Conservation (phyloP, 1,140 invertebrate genomes). For the Drosophila asahinai region DNA sequence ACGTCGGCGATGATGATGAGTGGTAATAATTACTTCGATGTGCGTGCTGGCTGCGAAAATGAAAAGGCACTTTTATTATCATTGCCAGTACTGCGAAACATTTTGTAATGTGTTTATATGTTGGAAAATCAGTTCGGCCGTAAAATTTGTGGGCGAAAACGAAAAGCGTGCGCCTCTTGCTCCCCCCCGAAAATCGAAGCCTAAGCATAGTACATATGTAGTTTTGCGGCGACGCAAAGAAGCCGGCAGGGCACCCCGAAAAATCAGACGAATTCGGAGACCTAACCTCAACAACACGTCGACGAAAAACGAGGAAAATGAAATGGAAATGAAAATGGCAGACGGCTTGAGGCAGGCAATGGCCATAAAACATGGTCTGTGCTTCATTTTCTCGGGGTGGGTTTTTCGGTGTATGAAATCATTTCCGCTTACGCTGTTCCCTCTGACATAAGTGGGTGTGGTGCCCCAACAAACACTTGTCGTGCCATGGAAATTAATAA, state of each 20-base stretch:
- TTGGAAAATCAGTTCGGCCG: constrained; percentile 56
- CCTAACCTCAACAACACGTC: constrained; percentile 49
- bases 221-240: constrained; percentile 40
- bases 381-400: constrained; percentile 30
- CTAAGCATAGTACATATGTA: constrained; percentile 6
- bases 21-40: constrained; percentile 39
- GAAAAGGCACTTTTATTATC: constrained; percentile 46
- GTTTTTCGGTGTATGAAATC: constrained; percentile 51
- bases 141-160: constrained; percentile 17
- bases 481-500: constrained; percentile 21
- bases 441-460: constrained; percentile 52
- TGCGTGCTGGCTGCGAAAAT: constrained; percentile 50
- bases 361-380: constrained; percentile 25
- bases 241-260: constrained; percentile 11
- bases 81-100: constrained; percentile 19
- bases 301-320: constrained; percentile 20
- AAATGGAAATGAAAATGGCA: constrained; percentile 18
- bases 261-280: constrained; percentile 2
- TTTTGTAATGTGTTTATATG: constrained; percentile 42
- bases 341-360: constrained; percentile 52
- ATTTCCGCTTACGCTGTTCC: constrained; percentile 46
- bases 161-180: constrained; percentile 30
- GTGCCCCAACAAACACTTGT: constrained; percentile 44
- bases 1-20: constrained; percentile 16
- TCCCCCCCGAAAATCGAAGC: constrained; percentile 1